These are phyloP conservation scores for Hesperia comma DNA, from an alignment of 2,888 invertebrate species.

Conservation along the genomic window DNA sequence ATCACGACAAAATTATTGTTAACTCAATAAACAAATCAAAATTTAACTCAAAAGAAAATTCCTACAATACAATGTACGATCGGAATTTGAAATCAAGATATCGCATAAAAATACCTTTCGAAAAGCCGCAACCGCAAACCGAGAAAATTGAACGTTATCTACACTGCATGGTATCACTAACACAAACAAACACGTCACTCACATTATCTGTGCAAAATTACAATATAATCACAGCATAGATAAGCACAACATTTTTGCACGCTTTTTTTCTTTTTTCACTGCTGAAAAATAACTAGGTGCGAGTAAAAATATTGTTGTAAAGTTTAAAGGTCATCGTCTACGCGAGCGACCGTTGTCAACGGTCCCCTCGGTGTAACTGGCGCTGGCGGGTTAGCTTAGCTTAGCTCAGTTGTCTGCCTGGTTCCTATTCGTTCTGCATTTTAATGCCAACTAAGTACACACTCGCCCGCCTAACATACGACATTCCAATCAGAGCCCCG, in stretches of 20 bases:
- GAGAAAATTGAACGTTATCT: conserved; percentile 64
- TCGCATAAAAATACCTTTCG: conserved; percentile 55
- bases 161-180: conserved; percentile 64
- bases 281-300: background rate
- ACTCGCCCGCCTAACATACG: conserved; percentile 34
- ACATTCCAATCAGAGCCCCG: conserved; percentile 29
- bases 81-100: conserved; percentile 35
- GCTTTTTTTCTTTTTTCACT: conserved; percentile 39
- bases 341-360: conserved; percentile 52
- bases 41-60: background rate
- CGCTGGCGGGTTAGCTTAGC: background rate
- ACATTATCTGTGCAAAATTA: conserved; percentile 47
- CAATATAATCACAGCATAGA: conserved; percentile 39
- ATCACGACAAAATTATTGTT: background rate
- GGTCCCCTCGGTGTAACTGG: conserved; percentile 62
- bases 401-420: background rate
- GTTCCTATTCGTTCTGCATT: conserved; percentile 26
- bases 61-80: conserved; percentile 3
- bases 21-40: background rate
- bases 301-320: conserved; percentile 41
- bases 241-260: conserved; percentile 33
- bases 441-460: conserved; percentile 34
- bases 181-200: conserved; percentile 69
- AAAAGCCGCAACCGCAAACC: conserved; percentile 65
- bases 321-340: conserved; percentile 51